Evolutionary conservation across 2,888 invertebrate genomes (phyloP).

Genomic region (Orthosia cruda): DNA sequence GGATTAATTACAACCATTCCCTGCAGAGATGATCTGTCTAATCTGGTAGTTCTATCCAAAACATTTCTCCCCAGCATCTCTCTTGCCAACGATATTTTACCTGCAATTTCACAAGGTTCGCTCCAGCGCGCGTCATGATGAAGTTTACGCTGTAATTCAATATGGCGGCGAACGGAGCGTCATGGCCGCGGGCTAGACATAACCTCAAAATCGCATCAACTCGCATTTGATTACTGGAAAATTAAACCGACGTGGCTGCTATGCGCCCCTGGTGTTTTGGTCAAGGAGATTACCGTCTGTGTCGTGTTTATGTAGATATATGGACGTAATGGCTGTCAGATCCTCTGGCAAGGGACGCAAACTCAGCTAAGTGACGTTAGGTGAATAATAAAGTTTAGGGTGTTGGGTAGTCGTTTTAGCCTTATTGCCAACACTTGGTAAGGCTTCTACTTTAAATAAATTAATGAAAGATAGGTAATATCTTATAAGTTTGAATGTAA

Average conservation of each 20-base stretch:
- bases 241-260: conserved; percentile 81
- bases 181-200: conserved; percentile 81
- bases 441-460: not conserved
- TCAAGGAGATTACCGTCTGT: conserved; percentile 57
- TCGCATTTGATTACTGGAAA: conserved; percentile 84
- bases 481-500: not conserved
- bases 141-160: conserved; percentile 81
- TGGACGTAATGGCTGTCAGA: conserved; percentile 23
- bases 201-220: conserved; percentile 86
- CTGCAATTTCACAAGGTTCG: conserved; percentile 72
- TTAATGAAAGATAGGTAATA: not conserved
- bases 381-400: conserved; percentile 29
- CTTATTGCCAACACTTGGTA: not conserved
- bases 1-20: conserved; percentile 34
- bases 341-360: conserved; percentile 3
- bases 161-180: conserved; percentile 79
- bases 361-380: conserved; percentile 32
- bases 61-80: conserved; percentile 39
- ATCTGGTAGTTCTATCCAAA: conserved; percentile 46
- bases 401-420: not conserved
- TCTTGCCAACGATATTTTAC: conserved; percentile 64
- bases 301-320: conserved; percentile 19
- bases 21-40: conserved; percentile 40
- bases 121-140: conserved; percentile 71
- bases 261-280: conserved; percentile 71